Base-by-base conservation (phyloP, 2,113 vertebrate genomes). In the Apistogramma diplotaenia region DNA sequence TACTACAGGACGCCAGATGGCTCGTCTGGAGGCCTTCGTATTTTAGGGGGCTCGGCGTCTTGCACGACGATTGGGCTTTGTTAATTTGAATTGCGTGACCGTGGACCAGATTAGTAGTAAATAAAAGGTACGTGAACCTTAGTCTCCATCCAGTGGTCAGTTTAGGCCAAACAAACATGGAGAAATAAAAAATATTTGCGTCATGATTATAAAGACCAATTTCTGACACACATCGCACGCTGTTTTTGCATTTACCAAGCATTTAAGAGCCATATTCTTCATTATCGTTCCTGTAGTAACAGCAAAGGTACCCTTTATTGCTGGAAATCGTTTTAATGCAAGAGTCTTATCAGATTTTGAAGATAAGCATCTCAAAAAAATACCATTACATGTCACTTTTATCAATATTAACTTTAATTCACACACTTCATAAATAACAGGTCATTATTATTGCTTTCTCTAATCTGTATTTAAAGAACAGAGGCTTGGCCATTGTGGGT, bases 1-100 rank as follows among this genome's bases (percentile, higher is more conserved):
- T 94, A 93, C 90, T 94, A 93, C 92, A 72, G 61, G 29, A 19
- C 87, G 86, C 87, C 93, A 94, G 93, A 94, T 94, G 93, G 93
- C 85, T 53, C 23, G 92, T 88, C 91, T 93, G 89, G 81, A 77
- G 87, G 81, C 81, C 81, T 9, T 33, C 65, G 76, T 61, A 81
- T 83, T 86, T 78, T 19, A 67, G 82, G 79, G 56, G 85, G 78
- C 78, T 91, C 74, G 72, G 60, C 82, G 89, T 86, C 89, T 85
- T 33, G 70, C 61, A 49, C 51, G 12, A 79, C 56, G 57, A 81
- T 27, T 75, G 70, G 62, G 84, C 86, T 90, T 91, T 90, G 89
- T 91, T 83, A 76, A 70, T 60, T 83, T 74, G 11, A 75, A 35
- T 80, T 83, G 77, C 91, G 78, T 81, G 89, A 90, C 84, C 46